Percentiles rank a stretch among this genome's conserved stretches.
Evolutionary conservation across 2,888 invertebrate genomes (phyloP).

Genomic region (Polyommatus icarus): DNA sequence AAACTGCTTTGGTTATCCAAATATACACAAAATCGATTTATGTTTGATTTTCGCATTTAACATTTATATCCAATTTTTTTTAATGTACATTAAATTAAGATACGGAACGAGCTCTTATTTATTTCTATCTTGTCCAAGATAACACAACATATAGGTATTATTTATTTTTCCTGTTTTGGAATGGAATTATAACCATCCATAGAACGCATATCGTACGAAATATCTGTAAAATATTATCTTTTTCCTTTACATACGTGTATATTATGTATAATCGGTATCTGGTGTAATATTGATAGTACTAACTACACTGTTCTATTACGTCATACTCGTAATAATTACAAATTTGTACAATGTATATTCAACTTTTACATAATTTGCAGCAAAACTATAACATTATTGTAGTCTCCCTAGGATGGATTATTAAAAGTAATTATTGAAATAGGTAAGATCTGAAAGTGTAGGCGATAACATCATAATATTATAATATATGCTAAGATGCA

Average conservation of each 20-base stretch:
- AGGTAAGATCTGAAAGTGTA: too few relatives aligned
- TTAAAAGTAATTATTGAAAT: too few relatives aligned
- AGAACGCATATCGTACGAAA: not conserved
- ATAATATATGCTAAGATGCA: too few relatives aligned
- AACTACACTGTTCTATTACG: not conserved
- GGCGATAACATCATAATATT: too few relatives aligned
- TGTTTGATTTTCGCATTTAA: too few relatives aligned
- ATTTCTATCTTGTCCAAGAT: not conserved
- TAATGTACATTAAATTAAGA: too few relatives aligned
- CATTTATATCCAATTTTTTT: too few relatives aligned
- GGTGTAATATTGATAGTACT: not conserved
- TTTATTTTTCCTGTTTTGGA: not conserved
- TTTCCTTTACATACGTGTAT: not conserved
- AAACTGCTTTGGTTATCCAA: too few relatives aligned
- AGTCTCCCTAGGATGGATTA: too few relatives aligned
- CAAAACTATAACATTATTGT: too few relatives aligned
- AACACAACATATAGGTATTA: not conserved
- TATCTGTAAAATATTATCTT: not conserved
- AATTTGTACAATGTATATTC: not conserved
- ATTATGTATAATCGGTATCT: not conserved
- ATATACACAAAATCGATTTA: too few relatives aligned
- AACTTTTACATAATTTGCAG: too few relatives aligned
- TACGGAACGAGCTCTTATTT: not conserved
- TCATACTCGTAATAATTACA: not conserved
- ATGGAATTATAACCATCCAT: not conserved